Base-by-base conservation (phyloP, 2,888 invertebrate species). In the Tipula vernalis region DNA sequence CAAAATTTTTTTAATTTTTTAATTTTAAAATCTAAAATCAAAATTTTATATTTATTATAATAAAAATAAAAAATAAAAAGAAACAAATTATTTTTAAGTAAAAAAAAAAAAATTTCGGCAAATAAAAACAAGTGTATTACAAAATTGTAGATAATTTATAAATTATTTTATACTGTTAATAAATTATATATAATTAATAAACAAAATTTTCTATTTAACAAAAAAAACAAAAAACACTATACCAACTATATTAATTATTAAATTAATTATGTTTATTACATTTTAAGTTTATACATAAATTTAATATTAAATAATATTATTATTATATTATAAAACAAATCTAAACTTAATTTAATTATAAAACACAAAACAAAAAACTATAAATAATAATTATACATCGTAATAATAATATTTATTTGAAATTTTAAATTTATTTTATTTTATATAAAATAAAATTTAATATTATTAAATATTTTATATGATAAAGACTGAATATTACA, bases 71-170 rank as follows among this genome's bases (percentile, higher is more conserved):
- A 71, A 18, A n/a, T n/a, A n/a, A n/a, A n/a, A n/a, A n/a, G n/a
- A n/a, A 71, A 71, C 71, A 71, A 71, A 71, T 71, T 71, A 71
- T 71, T 71, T 71, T 71, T 71, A 71, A 71, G 71, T 71, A 28
- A 28, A 28, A 28, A 28, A n/a, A 18, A 71, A 71, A 71, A 51
- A 71, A 28, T 71, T 71, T 71, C 71, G 71, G 71, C 51, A 57
- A 71, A 71, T 12, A 6, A 71, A 71, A 71, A 71, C 6, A 71
- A 71, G 18, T 57, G 6, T 18, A 57, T 51, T 51, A 57, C 57
- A 71, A 71, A 71, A 71, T 71, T 71, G 71, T 71, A 71, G 71
- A 71, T 71, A 71, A 71, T 71, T 71, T 71, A 71, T 71, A 71
- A 71, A 71, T 71, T 71, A 71, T 71, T 71, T 71, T 71, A 71